Evolutionary conservation across 2,797 vertebrate species (phyloP).

Genomic region (Schizopygopsis pylzovi): DNA sequence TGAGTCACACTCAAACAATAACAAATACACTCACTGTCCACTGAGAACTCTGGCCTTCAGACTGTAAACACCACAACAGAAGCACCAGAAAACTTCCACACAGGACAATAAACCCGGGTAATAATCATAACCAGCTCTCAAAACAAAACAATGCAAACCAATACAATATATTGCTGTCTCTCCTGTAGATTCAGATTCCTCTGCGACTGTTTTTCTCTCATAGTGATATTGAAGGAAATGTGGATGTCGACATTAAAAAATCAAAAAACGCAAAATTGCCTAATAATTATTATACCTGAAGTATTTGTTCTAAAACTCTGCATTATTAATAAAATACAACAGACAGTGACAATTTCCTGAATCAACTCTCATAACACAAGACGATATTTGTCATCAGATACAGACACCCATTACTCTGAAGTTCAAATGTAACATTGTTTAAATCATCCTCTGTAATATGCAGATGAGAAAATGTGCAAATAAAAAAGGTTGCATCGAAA

Average conservation of each 20-base stretch:
- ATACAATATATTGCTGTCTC: not conserved
- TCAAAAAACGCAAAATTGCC: not conserved
- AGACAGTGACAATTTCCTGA: not conserved
- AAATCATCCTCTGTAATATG: not conserved
- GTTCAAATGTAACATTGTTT: not conserved
- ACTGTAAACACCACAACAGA: constrained; percentile 35
- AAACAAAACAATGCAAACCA: not conserved
- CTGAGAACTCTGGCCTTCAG: constrained; percentile 57
- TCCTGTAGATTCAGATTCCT: not conserved
- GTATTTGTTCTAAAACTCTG: not conserved
- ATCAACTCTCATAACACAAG: not conserved
- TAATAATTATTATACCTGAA: not conserved
- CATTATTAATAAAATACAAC: not conserved
- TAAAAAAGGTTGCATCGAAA: not conserved
- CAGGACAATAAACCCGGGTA: constrained; percentile 4
- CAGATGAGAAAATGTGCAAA: not conserved
- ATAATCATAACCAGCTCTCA: constrained; percentile 48
- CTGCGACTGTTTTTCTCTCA: not conserved
- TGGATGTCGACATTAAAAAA: not conserved
- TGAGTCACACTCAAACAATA: constrained; percentile 73
- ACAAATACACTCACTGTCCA: constrained; percentile 16
- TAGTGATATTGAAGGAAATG: not conserved
- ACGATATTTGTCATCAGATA: not conserved
- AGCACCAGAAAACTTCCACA: constrained; percentile 10
- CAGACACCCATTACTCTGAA: not conserved